phyloP scores from a whole-genome alignment of 2,797 vertebrate species.

The Enoplosus armatus region DNA sequence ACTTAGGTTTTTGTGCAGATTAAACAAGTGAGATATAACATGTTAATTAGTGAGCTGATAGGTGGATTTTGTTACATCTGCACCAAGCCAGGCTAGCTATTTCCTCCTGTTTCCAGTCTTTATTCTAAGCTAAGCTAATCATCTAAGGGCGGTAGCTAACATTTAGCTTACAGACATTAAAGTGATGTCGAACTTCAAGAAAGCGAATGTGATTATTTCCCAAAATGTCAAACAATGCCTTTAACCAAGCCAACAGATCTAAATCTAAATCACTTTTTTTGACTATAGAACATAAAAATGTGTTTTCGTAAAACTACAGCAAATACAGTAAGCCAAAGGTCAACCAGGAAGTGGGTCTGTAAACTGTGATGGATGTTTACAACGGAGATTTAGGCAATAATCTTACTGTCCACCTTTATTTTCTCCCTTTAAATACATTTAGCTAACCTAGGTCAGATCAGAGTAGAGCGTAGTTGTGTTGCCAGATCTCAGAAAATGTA shows the following conservation, averaged over 20 bases:
- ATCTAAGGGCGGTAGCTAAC: neutral
- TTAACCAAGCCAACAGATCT: neutral
- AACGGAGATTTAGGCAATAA: neutral
- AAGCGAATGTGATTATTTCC: neutral
- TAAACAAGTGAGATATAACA: neutral
- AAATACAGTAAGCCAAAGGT: neutral
- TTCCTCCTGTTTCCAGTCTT: neutral
- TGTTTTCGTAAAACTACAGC: neutral
- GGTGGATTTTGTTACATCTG: neutral
- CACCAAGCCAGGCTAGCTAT: neutral
- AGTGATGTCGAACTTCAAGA: too few species aligned
- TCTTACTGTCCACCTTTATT: neutral
- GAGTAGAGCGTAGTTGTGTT: too few species aligned
- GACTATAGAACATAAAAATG: neutral
- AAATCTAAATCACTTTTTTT: neutral
- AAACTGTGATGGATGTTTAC: neutral
- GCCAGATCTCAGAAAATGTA: neutral
- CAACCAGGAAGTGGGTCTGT: neutral
- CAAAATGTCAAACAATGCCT: neutral
- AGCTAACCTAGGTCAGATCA: too few species aligned
- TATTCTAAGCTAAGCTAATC: conserved; percentile 3
- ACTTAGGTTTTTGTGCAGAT: neutral
- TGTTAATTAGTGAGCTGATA: neutral
- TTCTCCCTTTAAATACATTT: neutral
- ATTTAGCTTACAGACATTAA: neutral